Base-by-base conservation (phyloP, 2,888 invertebrate species). In the Lasioglossum pauxillum region DNA sequence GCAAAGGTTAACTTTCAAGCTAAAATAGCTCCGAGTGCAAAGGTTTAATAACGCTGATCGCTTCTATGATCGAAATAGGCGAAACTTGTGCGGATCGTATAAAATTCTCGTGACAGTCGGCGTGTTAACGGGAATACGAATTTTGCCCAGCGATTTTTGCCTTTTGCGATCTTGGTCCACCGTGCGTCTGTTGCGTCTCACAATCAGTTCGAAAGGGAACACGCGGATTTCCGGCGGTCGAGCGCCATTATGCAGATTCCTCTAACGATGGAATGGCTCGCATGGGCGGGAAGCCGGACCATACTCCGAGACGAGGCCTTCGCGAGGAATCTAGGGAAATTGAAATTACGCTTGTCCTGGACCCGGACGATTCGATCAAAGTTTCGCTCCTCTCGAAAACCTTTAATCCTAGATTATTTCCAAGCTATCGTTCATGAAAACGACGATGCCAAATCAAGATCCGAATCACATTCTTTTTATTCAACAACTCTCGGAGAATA, bases 231-330 rank as follows among this genome's bases (percentile, higher is more conserved):
- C 23, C 23, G 38, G 35, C 23, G 23, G 60, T 81, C 31, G 81
- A 72, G 78, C 57, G 35, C 7, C 71, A 57, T 80, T 77, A 57
- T 57, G 53, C 69, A 57, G 71, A 38, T 78, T 57, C 71, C 57
- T 64, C 49, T 46, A 82, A 82, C 78, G 60, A 73, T 19, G 31
- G 31, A 64, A 64, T 64, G 64, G 31, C 64, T 64, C 31, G 64
- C 69, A 69, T 12, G 31, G 31, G 16, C 31, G 64, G 57, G 12
- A 69, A 38, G 69, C 35, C 38, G 38, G 38, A 38, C 35, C 38
- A 35, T 69, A 8, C 16, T 31, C 35, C 8, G 67, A 35, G 38
- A 12, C 38, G 35, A 12, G 38, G 19, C 31, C 31, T 64, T 31
- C 31, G 19, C 19, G 19, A 31, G 31, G 64, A 64, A 64, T 64